Evolutionary conservation across 2,113 vertebrate genomes (phyloP).

Genomic region (Rhinoptilus africanus): DNA sequence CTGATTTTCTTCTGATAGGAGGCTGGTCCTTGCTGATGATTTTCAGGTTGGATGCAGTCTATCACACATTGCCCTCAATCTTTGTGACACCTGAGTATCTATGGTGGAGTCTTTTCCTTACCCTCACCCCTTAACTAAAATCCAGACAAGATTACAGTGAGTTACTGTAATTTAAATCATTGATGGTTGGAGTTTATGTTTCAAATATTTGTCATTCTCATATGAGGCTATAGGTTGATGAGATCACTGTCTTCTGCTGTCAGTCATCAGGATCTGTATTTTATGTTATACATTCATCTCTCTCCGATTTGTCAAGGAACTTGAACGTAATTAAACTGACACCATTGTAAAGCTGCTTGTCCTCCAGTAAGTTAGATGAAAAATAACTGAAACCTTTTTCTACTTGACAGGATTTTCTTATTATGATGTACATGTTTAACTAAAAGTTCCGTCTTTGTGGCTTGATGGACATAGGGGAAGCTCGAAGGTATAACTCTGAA

Average conservation of each 20-base stretch:
- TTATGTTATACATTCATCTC: neutral
- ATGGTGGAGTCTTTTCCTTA: neutral
- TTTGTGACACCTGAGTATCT: neutral
- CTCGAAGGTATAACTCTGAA: neutral
- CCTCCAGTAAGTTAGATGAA: neutral
- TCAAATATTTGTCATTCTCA: neutral
- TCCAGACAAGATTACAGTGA: neutral
- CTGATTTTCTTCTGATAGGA: neutral
- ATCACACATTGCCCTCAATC: neutral
- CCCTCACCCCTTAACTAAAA: neutral
- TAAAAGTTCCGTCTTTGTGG: neutral
- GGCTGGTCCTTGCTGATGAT: neutral
- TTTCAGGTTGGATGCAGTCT: neutral
- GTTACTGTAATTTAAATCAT: neutral
- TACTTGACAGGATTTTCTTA: neutral
- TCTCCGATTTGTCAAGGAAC: neutral
- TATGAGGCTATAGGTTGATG: neutral
- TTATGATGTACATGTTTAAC: neutral
- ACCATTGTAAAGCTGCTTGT: neutral
- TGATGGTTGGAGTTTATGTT: neutral
- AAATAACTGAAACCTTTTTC: neutral
- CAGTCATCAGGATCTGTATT: neutral
- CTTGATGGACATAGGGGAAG: neutral
- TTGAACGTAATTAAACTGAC: neutral
- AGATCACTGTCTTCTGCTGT: neutral